Base-by-base conservation (phyloP, 2,888 invertebrate species). In the Parapristionchus giblindavisi region DNA sequence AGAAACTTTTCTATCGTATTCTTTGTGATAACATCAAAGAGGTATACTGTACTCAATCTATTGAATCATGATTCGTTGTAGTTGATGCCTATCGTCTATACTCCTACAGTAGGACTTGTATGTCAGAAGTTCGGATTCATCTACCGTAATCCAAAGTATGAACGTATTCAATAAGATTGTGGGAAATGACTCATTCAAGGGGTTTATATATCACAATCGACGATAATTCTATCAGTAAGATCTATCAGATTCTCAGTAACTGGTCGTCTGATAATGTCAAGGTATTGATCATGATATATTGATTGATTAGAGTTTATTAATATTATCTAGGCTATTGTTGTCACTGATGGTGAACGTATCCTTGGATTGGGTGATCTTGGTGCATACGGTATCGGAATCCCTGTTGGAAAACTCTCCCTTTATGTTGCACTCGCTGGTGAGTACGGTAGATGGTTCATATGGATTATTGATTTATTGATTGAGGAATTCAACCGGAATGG, bases 291-390 rank as follows among this genome's bases (percentile, higher is more conserved):
- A 34, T 6, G 24, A 40, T 4, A 11, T 24, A 11, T 8, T 56
- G 8, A 8, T 11, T 24, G 8, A n/a, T n/a, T n/a, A n/a, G 27
- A 36, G 17, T 34, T 24, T 70, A n/a, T 61, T 70, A 17, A n/a
- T 11, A 65, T n/a, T n/a, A n/a, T n/a, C 75, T 71, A 83, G 88
- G 91, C 90, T 3, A 89, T 91, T 75, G 95, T 96, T 14, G 97
- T 98, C 56, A 99, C 99, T 0, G 99, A 99, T 89, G 99, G 99
- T 24, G 98, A 99, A 89, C 92, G 99, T 75, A 99, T 99, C 89
- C 91, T 99, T 75, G 99, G 99, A 4, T 91, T 99, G 73, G 99
- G 99, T 2, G 99, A 99, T 90, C 91, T 98, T 80, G 99, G 99
- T 52, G 80, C 84, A 3, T 87, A 87, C 52, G 99, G 99, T 17